Evolutionary conservation across 2,113 vertebrate species (phyloP), one percentile per base, ranked within the genome.

Genomic region (Gadus chalcogrammus): DNA sequence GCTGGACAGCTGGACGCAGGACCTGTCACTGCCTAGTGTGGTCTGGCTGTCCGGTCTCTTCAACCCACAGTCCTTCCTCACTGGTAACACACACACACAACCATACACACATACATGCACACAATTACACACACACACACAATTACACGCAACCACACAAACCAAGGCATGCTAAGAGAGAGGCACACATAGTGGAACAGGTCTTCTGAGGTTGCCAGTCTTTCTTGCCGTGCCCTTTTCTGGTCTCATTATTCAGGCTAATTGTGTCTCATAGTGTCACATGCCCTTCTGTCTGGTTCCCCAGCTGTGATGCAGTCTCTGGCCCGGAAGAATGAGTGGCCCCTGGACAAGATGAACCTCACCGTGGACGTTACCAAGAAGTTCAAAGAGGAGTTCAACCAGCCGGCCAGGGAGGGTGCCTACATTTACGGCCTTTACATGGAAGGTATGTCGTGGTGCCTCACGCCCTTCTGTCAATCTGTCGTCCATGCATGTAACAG

Each of bases 41-140:
- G 92, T 97, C 89, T 98, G 95, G 95, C 90, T 95, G 84, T 94
- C 95, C 82, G 95, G 94, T 76, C 92, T 97, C 87, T 97, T 95
- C 92, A 96, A 95, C 92, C 95, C 95, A 69, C 96, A 97, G 91
- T 95, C 95, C 88, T 98, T 96, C 87, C 94, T 98, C 88, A 96
- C 97, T 89, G 96, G 97, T 98, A 95, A 91, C 87, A 61, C 18
- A 31, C 61, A 65, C 70, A 68, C 27, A 64, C 59, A 68, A 16
- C 7, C 69, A 3, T 59, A 62, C 28, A 69, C 65, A 75, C 38
- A 78, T 3, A 42, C 31, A 60, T 6, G n/a, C 12, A 60, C 28
- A 42, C 59, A 67, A 5, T 56, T 24, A 42, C 11, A 64, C 28
- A 16, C 53, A 1, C 9, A 68, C 22, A 16, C 38, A 42, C 5